Percentiles rank a stretch among this genome's conserved stretches.
phyloP scores from a whole-genome alignment of 2,797 vertebrate genomes.

The Bovichtus variegatus region DNA sequence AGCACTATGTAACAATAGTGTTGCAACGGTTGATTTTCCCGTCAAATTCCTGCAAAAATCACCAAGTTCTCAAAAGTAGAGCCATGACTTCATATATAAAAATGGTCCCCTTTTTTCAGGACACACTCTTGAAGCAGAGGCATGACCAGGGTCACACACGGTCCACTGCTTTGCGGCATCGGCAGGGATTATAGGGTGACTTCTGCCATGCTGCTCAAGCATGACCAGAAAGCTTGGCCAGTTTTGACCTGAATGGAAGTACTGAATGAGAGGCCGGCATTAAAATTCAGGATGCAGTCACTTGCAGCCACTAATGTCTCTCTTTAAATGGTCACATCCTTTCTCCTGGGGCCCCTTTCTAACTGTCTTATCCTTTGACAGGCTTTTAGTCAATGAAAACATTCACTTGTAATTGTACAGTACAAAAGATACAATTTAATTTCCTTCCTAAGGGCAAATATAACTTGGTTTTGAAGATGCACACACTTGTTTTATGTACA shows the following conservation, averaged over 20 bases:
- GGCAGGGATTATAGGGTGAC: conserved; percentile 75
- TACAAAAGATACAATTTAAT: conserved; percentile 11
- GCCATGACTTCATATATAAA: conserved; percentile 3
- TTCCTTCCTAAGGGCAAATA: conserved; percentile 35
- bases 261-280: conserved; percentile 69
- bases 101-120: background rate
- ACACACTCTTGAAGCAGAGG: conserved; percentile 28
- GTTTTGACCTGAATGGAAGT: conserved; percentile 69
- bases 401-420: conserved; percentile 29
- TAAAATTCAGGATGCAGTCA: conserved; percentile 77
- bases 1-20: conserved; percentile 27
- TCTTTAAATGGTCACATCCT: conserved; percentile 76
- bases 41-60: conserved; percentile 30
- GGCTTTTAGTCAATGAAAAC: conserved; percentile 60
- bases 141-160: conserved; percentile 58
- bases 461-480: conserved; percentile 35
- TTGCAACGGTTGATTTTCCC: conserved; percentile 22
- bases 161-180: conserved; percentile 62
- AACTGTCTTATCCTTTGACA: conserved; percentile 57
- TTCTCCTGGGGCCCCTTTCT: conserved; percentile 47
- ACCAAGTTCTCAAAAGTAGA: conserved; percentile 6
- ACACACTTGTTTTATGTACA: conserved; percentile 23
- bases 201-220: conserved; percentile 72
- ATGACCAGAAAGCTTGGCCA: conserved; percentile 72
- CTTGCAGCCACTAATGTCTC: conserved; percentile 73